Evolutionary conservation across 2,797 vertebrate species (phyloP).

Genomic region (Xerus rutilus): DNA sequence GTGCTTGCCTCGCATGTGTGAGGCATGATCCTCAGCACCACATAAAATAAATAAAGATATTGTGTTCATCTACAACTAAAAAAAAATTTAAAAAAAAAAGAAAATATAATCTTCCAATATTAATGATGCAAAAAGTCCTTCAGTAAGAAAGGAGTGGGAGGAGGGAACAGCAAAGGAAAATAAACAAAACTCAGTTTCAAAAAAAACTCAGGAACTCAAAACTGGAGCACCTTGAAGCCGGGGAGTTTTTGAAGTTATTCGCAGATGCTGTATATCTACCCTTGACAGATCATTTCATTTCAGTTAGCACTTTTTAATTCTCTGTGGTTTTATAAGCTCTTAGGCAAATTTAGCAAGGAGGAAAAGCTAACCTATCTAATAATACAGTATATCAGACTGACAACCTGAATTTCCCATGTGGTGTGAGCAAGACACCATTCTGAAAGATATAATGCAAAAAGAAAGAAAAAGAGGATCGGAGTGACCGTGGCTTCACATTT

Average conservation of each 20-base stretch:
- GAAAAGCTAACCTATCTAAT: slow-evolving; percentile 82
- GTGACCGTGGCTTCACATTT: slow-evolving; percentile 78
- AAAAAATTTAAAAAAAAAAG: neutral
- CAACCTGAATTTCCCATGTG: slow-evolving; percentile 83
- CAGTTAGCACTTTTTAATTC: slow-evolving; percentile 86
- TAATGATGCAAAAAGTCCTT: slow-evolving; percentile 72
- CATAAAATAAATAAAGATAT: too few relatives aligned
- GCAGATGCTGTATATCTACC: slow-evolving; percentile 77
- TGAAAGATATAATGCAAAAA: slow-evolving; percentile 75
- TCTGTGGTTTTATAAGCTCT: slow-evolving; percentile 83
- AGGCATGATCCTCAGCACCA: too few relatives aligned
- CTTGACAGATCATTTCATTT: slow-evolving; percentile 85
- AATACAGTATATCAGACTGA: slow-evolving; percentile 82
- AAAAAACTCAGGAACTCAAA: slow-evolving; percentile 12
- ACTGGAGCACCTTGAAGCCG: slow-evolving; percentile 67
- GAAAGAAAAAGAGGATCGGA: slow-evolving; percentile 71
- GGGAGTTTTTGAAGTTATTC: slow-evolving; percentile 78
- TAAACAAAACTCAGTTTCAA: slow-evolving; percentile 65
- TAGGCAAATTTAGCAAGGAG: slow-evolving; percentile 85
- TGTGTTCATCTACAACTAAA: too few relatives aligned
- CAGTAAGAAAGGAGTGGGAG: neutral
- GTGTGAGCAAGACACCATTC: slow-evolving; percentile 77
- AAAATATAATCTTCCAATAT: slow-evolving; percentile 78
- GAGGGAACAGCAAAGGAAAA: slow-evolving; percentile 5
- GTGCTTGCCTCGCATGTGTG: too few relatives aligned